A percentile compares a stretch with the other conserved stretches of the same genome.
Conservation (phyloP, 2,797 vertebrate genomes). For the Parauchenoglanis ngamensis region DNA sequence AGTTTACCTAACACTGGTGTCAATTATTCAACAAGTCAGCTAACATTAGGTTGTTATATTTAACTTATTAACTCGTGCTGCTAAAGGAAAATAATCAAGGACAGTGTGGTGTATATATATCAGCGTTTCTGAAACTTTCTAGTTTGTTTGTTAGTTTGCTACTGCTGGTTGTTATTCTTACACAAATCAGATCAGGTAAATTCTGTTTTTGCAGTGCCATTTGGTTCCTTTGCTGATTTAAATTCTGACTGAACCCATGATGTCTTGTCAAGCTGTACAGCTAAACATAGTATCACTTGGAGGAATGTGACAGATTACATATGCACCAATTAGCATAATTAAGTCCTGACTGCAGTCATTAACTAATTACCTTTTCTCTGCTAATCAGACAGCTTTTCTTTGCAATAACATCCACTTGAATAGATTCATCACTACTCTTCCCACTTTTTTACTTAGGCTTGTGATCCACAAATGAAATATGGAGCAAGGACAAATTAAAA, state of each 20-base stretch:
- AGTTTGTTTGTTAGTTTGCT: background rate
- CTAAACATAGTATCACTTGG: constrained; percentile 16
- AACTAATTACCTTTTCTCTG: background rate
- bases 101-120: too few relatives aligned
- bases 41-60: background rate
- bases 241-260: background rate
- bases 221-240: background rate
- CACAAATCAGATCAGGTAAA: background rate
- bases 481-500: background rate
- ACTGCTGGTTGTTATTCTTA: background rate
- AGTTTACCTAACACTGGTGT: background rate
- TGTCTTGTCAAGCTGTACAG: background rate
- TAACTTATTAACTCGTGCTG: background rate
- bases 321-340: constrained; percentile 1
- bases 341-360: background rate
- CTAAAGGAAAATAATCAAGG: background rate
- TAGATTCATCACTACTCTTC: background rate
- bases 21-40: background rate
- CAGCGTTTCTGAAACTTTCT: too few relatives aligned
- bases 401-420: background rate
- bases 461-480: background rate
- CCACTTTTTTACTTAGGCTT: background rate
- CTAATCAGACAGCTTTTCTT: constrained; percentile 10
- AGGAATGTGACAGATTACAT: background rate
- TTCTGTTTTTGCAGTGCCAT: background rate